These are phyloP conservation scores for Falco berigora DNA, from an alignment of 2,797 vertebrate genomes.

Conservation along the genomic window DNA sequence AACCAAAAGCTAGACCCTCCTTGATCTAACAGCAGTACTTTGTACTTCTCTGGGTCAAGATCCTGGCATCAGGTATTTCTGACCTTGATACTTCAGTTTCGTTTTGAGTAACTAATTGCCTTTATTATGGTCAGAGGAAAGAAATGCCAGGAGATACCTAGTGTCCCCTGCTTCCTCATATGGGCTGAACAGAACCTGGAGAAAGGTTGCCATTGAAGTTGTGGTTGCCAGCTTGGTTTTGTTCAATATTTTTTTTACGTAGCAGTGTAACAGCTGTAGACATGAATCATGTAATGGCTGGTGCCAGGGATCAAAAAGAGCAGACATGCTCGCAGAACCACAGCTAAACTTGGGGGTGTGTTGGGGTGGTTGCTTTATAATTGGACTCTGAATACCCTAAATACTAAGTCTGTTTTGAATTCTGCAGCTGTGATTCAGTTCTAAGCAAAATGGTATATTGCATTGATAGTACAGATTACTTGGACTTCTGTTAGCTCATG, in stretches of 20 bases:
- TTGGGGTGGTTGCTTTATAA: not conserved
- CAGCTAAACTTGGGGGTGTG: not conserved
- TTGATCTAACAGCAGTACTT: not conserved
- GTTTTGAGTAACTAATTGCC: not conserved
- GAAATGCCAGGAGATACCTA: not conserved
- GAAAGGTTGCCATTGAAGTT: not conserved
- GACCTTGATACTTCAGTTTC: not conserved
- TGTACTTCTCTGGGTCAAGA: not conserved
- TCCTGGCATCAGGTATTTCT: not conserved
- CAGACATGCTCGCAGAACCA: fast-evolving
- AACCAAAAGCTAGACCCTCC: not conserved
- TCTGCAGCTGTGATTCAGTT: not conserved
- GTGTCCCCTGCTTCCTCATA: fast-evolving
- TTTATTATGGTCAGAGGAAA: not conserved
- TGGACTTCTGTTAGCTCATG: not conserved
- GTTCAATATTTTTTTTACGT: not conserved
- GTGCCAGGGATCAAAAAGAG: not conserved
- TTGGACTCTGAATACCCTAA: not conserved
- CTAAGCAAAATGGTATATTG: not conserved
- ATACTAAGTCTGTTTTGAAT: not conserved
- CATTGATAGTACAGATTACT: not conserved
- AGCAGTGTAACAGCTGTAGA: not conserved
- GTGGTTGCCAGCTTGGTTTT: not conserved
- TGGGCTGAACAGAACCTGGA: not conserved
- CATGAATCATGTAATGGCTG: not conserved